A percentile compares a stretch with the other conserved stretches of the same genome.
These are phyloP conservation scores for Neuroterus valhalla DNA, from an alignment of 1,140 invertebrate species.

Conservation along the genomic window DNA sequence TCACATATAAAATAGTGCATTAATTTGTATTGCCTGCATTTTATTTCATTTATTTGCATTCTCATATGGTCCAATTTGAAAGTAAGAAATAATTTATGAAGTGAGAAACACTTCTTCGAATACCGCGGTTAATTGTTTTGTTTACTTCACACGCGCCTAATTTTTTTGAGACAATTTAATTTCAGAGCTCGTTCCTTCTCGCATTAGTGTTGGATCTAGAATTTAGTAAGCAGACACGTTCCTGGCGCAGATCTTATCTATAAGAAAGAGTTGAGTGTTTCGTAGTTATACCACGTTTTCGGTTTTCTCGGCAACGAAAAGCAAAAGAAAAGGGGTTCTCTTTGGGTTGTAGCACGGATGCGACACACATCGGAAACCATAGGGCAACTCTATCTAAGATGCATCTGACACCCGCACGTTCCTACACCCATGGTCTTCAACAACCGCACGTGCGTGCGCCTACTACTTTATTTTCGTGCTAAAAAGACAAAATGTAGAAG, in stretches of 20 bases:
- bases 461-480: background rate
- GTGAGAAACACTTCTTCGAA: too few relatives aligned
- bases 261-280: constrained; percentile 63
- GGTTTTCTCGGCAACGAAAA: constrained; percentile 63
- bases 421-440: constrained; percentile 10
- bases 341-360: constrained; percentile 31
- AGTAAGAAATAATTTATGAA: too few relatives aligned
- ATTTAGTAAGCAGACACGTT: constrained; percentile 25
- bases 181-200: constrained; percentile 7
- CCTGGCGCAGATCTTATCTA: constrained; percentile 56
- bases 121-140: background rate
- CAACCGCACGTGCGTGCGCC: constrained; percentile 8
- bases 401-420: constrained; percentile 67
- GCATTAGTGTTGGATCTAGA: constrained; percentile 28
- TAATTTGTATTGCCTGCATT: too few relatives aligned
- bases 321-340: constrained; percentile 42
- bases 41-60: too few relatives aligned
- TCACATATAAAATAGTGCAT: too few relatives aligned
- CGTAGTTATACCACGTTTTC: constrained; percentile 69
- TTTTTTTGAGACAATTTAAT: background rate
- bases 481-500: background rate
- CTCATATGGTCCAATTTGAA: too few relatives aligned
- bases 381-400: constrained; percentile 60
- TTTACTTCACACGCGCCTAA: background rate
- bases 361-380: constrained; percentile 59